A percentile compares a stretch with the other conserved stretches of the same genome.
Conservation (phyloP, 2,888 invertebrate species). For the Theretra japonica region DNA sequence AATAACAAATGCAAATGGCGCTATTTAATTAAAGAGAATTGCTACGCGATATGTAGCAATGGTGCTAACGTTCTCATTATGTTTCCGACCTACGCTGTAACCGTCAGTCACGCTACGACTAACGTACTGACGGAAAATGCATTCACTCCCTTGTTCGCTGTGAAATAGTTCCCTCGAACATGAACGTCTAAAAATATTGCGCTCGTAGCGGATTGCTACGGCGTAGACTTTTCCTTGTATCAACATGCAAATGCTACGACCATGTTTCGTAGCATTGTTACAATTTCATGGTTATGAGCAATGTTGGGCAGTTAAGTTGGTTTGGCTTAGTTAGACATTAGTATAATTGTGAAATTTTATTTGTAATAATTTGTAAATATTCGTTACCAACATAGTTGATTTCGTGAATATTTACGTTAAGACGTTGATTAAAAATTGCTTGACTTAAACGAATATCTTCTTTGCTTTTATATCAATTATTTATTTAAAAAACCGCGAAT, state of each 20-base stretch:
- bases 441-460: too few relatives aligned
- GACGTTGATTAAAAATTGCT: too few relatives aligned
- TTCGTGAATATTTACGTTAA: too few relatives aligned
- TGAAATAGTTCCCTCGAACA: slow-evolving; percentile 18
- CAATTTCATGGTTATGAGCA: background rate
- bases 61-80: background rate
- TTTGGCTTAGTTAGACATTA: too few relatives aligned
- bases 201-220: slow-evolving; percentile 18
- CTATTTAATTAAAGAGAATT: slow-evolving; percentile 3
- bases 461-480: too few relatives aligned
- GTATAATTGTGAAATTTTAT: too few relatives aligned
- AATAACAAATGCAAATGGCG: background rate
- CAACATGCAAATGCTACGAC: background rate
- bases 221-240: background rate
- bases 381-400: too few relatives aligned
- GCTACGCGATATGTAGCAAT: background rate
- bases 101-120: slow-evolving; percentile 14
- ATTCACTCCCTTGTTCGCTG: slow-evolving; percentile 13
- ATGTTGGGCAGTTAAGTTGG: background rate
- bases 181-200: background rate
- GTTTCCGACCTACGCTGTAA: slow-evolving; percentile 18
- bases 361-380: too few relatives aligned
- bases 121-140: slow-evolving; percentile 13
- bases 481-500: too few relatives aligned
- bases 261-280: background rate